Evolutionary conservation across 2,797 vertebrate species (phyloP).

Genomic region (Merluccius polli): DNA sequence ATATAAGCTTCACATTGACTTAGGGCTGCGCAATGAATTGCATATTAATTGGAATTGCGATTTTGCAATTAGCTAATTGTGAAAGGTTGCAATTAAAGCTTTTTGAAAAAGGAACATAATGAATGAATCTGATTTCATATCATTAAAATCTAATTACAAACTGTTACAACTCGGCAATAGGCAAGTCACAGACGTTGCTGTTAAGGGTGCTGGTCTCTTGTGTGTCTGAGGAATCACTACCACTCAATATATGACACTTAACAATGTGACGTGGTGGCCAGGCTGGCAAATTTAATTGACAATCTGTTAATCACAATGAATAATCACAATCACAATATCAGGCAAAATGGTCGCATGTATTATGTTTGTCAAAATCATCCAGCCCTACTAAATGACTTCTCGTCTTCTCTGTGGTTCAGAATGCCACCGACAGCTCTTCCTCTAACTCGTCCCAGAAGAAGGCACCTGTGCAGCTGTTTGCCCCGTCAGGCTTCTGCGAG

Average conservation of each 20-base stretch:
- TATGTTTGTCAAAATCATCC: too few relatives aligned
- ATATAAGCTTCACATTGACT: background rate
- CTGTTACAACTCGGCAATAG: background rate
- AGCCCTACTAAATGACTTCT: background rate
- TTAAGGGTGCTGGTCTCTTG: background rate
- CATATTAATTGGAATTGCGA: background rate
- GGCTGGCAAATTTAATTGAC: background rate
- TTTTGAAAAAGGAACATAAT: too few relatives aligned
- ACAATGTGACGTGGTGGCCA: too few relatives aligned
- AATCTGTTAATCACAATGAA: background rate
- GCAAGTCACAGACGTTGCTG: too few relatives aligned
- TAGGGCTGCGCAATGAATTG: background rate
- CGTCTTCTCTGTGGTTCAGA: conserved; percentile 63
- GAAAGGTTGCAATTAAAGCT: background rate
- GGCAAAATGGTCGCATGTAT: too few relatives aligned
- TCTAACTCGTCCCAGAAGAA: conserved; percentile 95
- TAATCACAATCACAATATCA: too few relatives aligned
- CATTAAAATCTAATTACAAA: background rate
- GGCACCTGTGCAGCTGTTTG: conserved; percentile 74
- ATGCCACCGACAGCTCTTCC: conserved; percentile 94
- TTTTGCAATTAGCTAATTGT: background rate
- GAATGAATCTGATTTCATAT: too few relatives aligned
- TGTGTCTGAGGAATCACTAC: background rate
- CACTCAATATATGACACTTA: too few relatives aligned
- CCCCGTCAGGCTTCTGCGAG: conserved; percentile 81